Conservation (phyloP, 2,797 vertebrate genomes). For the Enteromius trimaculatus region DNA sequence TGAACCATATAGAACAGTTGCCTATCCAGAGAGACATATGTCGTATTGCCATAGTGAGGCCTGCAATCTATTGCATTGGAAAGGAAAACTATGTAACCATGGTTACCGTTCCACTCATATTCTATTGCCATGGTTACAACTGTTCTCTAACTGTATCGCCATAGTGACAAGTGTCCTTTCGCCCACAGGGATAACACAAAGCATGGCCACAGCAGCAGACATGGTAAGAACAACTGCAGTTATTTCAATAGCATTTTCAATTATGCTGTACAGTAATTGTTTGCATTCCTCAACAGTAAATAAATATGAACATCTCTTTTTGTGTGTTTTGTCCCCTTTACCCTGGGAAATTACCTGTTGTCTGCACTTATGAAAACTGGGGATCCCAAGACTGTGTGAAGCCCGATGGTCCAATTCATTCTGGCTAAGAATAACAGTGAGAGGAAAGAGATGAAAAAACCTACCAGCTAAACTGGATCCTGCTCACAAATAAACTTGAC, state of each 20-base stretch:
- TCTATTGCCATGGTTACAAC: conserved; percentile 62
- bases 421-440: conserved; percentile 37
- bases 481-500: neutral
- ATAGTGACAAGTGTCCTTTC: conserved; percentile 64
- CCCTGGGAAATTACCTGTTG: conserved; percentile 27
- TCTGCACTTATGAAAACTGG: conserved; percentile 32
- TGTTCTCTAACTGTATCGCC: conserved; percentile 63
- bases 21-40: conserved; percentile 40
- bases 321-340: conserved; percentile 35
- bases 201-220: conserved; percentile 56
- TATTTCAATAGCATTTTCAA: conserved; percentile 32
- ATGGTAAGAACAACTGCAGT: conserved; percentile 58
- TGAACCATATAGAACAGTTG: conserved; percentile 7
- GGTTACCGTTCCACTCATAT: conserved; percentile 61
- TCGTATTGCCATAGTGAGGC: conserved; percentile 54
- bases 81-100: conserved; percentile 62
- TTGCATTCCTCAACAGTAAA: conserved; percentile 5
- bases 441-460: conserved; percentile 39
- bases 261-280: neutral
- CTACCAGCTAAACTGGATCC: conserved; percentile 28
- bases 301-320: conserved; percentile 8
- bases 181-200: conserved; percentile 64
- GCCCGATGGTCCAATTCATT: conserved; percentile 35
- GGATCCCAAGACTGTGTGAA: conserved; percentile 41
- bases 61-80: conserved; percentile 54